A percentile compares a stretch with the other conserved stretches of the same genome.
Conservation (phyloP, 2,888 invertebrate genomes). For the Cheilosia impressa region DNA sequence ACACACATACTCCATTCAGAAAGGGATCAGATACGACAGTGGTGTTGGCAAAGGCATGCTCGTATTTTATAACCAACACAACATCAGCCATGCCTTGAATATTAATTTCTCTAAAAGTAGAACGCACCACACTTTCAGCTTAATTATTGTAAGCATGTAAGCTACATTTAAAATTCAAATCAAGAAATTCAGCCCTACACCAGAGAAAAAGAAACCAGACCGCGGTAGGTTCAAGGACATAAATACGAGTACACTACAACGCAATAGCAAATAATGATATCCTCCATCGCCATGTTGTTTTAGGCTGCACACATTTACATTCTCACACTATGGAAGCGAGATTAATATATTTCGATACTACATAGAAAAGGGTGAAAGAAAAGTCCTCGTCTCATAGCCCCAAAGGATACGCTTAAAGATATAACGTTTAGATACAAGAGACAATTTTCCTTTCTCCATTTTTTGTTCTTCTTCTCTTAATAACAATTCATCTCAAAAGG, state of each 20-base stretch:
- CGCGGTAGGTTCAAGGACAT: slow-evolving; percentile 28
- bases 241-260: slow-evolving; percentile 1
- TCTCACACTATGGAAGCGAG: background rate
- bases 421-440: slow-evolving; percentile 29
- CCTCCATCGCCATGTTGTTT: background rate
- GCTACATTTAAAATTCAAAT: slow-evolving; percentile 44
- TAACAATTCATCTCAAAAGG: slow-evolving; percentile 30
- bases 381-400: slow-evolving; percentile 6
- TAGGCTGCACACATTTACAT: background rate
- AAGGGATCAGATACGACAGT: slow-evolving; percentile 19
- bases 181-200: slow-evolving; percentile 17
- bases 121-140: slow-evolving; percentile 37
- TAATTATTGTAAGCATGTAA: slow-evolving; percentile 54
- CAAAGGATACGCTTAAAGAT: slow-evolving; percentile 22
- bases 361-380: background rate
- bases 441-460: background rate
- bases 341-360: slow-evolving; percentile 11
- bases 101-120: slow-evolving; percentile 48
- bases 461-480: slow-evolving; percentile 7
- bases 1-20: slow-evolving; percentile 6
- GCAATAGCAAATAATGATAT: slow-evolving; percentile 10
- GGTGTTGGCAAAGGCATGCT: background rate
- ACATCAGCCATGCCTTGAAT: slow-evolving; percentile 54
- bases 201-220: background rate
- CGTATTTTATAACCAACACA: background rate